These are phyloP conservation scores for Lordiphosa fenestrarum DNA, from an alignment of 2,888 invertebrate species.

Conservation along the genomic window DNA sequence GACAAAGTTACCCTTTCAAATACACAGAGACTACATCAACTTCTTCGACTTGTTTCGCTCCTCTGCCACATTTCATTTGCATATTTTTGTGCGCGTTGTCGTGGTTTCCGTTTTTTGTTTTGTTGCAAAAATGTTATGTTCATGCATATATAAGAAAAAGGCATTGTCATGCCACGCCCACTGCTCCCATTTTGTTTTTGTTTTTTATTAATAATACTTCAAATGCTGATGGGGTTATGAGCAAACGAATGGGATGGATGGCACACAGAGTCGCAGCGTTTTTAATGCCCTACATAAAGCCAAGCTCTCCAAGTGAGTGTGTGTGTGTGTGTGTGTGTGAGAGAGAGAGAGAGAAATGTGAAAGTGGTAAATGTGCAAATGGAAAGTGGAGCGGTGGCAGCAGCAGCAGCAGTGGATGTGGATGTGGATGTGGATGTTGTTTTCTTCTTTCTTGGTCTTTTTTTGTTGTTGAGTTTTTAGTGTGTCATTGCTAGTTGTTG, in stretches of 20 bases:
- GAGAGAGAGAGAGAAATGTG: slow-evolving; percentile 5
- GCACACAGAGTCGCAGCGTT: slow-evolving; percentile 10
- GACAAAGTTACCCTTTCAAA: too few species aligned
- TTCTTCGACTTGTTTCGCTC: too few species aligned
- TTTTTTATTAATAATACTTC: slow-evolving; percentile 44
- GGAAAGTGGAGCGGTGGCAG: slow-evolving; percentile 19
- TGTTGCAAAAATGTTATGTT: slow-evolving; percentile 38
- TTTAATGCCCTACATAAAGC: slow-evolving; percentile 40
- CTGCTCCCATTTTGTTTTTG: slow-evolving; percentile 29
- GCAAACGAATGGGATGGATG: slow-evolving; percentile 26
- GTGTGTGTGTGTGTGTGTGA: too few species aligned
- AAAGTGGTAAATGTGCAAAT: slow-evolving; percentile 12
- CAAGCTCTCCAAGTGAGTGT: slow-evolving; percentile 6
- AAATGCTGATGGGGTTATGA: slow-evolving; percentile 43
- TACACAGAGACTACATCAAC: too few species aligned
- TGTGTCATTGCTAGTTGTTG: slow-evolving; percentile 34
- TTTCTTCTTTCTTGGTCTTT: neutral
- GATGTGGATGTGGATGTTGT: neutral
- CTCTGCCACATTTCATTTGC: too few species aligned
- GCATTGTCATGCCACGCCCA: slow-evolving; percentile 47
- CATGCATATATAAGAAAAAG: slow-evolving; percentile 16
- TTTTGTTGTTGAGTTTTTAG: slow-evolving; percentile 4
- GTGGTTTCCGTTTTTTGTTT: slow-evolving; percentile 45
- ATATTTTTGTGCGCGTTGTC: slow-evolving; percentile 39
- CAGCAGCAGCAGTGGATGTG: neutral